These are phyloP conservation scores for Pandemis cinnamomeana DNA, from an alignment of 2,888 invertebrate genomes.

Conservation along the genomic window DNA sequence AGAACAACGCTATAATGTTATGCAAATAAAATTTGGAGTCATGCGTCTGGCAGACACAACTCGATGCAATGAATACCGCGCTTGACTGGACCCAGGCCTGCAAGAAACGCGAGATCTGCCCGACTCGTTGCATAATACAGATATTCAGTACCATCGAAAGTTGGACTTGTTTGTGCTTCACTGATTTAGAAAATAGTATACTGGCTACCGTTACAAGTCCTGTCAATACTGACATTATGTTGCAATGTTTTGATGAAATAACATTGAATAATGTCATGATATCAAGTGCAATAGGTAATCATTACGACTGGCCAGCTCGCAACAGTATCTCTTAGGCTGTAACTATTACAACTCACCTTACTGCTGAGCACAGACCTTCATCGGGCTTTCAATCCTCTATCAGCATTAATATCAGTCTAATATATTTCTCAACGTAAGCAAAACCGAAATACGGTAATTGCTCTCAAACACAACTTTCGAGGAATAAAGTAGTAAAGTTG, in stretches of 20 bases:
- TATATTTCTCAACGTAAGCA: neutral
- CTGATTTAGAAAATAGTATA: constrained; percentile 19
- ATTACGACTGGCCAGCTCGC: neutral
- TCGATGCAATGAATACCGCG: constrained; percentile 16
- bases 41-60: constrained; percentile 9
- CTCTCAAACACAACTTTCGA: neutral
- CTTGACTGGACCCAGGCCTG: constrained; percentile 12
- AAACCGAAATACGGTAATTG: neutral
- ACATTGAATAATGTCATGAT: neutral
- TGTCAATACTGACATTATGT: neutral
- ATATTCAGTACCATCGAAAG: constrained; percentile 20
- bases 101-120: constrained; percentile 19
- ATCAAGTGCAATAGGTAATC: neutral
- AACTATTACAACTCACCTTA: neutral
- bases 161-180: constrained; percentile 9
- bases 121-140: constrained; percentile 19
- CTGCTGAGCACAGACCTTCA: neutral
- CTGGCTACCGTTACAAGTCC: neutral
- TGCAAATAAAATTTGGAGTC: neutral
- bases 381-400: neutral
- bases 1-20: neutral
- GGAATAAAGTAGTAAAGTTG: neutral
- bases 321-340: neutral
- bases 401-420: neutral
- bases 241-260: constrained; percentile 2